These are phyloP conservation scores for Centropristis striata DNA, from an alignment of 2,113 vertebrate genomes.

Conservation along the genomic window DNA sequence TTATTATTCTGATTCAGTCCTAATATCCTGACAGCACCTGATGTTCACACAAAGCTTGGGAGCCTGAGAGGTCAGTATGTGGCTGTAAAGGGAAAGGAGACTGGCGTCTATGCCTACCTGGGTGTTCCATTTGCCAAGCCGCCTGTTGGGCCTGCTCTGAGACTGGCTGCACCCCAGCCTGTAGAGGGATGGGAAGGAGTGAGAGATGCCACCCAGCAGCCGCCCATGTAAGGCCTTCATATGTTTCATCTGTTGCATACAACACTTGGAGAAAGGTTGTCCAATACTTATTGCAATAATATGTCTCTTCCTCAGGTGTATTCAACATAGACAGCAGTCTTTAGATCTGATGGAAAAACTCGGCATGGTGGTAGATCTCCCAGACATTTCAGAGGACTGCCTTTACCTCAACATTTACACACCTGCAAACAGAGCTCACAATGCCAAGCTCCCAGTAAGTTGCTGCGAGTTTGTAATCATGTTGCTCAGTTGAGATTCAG, in stretches of 20 bases:
- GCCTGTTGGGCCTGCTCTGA: conserved; percentile 85
- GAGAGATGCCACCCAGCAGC: conserved; percentile 86
- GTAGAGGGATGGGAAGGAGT: conserved; percentile 86
- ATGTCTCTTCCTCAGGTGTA: conserved; percentile 72
- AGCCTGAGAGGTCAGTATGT: conserved; percentile 69
- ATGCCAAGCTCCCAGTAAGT: conserved; percentile 83
- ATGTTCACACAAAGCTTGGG: conserved; percentile 78
- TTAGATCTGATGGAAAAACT: not conserved
- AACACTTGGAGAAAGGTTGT: not conserved
- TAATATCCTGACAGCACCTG: conserved; percentile 72
- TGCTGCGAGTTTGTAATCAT: not conserved
- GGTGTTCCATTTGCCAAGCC: conserved; percentile 92
- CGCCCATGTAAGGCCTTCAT: conserved; percentile 82
- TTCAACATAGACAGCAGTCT: conserved; percentile 39
- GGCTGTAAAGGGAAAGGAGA: conserved; percentile 80
- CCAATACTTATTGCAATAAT: not conserved
- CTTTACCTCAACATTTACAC: conserved; percentile 86
- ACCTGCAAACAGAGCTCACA: conserved; percentile 72
- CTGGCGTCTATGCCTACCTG: conserved; percentile 84
- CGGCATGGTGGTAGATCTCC: not conserved
- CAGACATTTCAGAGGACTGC: conserved; percentile 83
- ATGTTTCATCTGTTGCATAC: not conserved
- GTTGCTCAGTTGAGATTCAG: not conserved
- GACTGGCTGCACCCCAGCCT: conserved; percentile 87
- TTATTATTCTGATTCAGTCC: not conserved